Evolutionary conservation across 2,113 vertebrate genomes (phyloP).

Genomic region (Polypterus bichir): DNA sequence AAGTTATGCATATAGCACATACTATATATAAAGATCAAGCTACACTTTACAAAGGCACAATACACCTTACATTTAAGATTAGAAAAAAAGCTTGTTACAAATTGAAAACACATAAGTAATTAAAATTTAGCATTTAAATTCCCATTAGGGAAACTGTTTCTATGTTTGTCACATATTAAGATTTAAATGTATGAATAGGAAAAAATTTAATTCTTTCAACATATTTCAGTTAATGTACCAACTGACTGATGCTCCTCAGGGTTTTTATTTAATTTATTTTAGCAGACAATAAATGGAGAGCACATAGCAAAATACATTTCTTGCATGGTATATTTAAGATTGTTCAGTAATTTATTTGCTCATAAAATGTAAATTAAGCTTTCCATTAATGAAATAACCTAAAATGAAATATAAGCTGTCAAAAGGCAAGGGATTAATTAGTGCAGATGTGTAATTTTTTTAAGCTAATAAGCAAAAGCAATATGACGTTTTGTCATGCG

Average conservation of each 20-base stretch:
- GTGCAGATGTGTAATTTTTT: neutral
- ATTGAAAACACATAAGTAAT: neutral
- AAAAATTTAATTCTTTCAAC: neutral
- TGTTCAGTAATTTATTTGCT: neutral
- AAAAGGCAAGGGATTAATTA: neutral
- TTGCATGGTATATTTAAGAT: neutral
- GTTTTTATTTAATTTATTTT: neutral
- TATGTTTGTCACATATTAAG: neutral
- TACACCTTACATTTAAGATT: too few species aligned
- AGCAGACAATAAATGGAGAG: neutral
- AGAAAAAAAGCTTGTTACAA: too few species aligned
- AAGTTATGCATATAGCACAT: too few species aligned
- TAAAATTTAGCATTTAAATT: neutral
- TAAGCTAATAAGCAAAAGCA: slow-evolving; percentile 4
- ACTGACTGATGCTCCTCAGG: neutral
- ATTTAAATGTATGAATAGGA: neutral
- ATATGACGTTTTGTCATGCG: neutral
- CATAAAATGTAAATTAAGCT: neutral
- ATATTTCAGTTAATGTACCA: neutral
- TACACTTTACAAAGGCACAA: too few species aligned
- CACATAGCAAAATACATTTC: neutral
- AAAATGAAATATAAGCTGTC: neutral
- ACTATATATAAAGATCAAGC: too few species aligned
- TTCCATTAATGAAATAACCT: neutral
- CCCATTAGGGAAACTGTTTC: neutral